phyloP scores from a whole-genome alignment of 92 coral and sea anemone species.

The Palythoa caribaeorum region DNA sequence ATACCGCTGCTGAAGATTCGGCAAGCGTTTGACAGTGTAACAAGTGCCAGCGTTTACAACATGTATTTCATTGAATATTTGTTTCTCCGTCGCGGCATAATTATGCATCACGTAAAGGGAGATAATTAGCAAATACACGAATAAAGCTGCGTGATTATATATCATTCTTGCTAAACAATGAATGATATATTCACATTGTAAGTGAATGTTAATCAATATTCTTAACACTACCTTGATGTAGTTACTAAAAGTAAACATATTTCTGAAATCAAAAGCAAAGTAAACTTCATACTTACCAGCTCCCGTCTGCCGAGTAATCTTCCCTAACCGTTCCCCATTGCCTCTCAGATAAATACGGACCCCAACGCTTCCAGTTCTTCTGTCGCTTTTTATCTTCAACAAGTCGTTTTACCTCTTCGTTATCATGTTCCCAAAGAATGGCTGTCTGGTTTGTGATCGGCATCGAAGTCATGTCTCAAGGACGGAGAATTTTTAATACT shows the following conservation, averaged over 20 bases:
- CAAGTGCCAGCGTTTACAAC: too few relatives aligned
- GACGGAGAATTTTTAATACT: too few relatives aligned
- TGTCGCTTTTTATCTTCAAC: constrained; percentile 75
- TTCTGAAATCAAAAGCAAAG: background rate
- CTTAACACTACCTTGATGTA: background rate
- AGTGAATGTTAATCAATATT: background rate
- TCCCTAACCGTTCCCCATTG: constrained; percentile 99
- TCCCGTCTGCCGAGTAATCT: constrained; percentile 93
- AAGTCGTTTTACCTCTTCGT: constrained; percentile 81
- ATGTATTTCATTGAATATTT: too few relatives aligned
- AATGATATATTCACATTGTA: background rate
- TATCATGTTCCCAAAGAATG: constrained; percentile 73
- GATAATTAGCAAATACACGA: too few relatives aligned
- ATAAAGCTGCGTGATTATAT: too few relatives aligned
- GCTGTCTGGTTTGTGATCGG: constrained; percentile 67
- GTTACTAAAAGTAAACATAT: background rate
- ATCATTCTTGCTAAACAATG: background rate
- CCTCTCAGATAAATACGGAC: constrained; percentile 95
- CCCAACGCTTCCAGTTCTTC: constrained; percentile 99
- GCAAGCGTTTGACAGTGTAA: too few relatives aligned
- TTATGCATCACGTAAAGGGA: too few relatives aligned
- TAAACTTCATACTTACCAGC: constrained; percentile 70
- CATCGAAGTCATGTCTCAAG: background rate
- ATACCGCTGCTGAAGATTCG: too few relatives aligned
- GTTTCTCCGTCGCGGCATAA: too few relatives aligned